These are phyloP conservation scores for Threskiornis aethiopicus DNA, from an alignment of 2,797 vertebrate species.

Conservation along the genomic window DNA sequence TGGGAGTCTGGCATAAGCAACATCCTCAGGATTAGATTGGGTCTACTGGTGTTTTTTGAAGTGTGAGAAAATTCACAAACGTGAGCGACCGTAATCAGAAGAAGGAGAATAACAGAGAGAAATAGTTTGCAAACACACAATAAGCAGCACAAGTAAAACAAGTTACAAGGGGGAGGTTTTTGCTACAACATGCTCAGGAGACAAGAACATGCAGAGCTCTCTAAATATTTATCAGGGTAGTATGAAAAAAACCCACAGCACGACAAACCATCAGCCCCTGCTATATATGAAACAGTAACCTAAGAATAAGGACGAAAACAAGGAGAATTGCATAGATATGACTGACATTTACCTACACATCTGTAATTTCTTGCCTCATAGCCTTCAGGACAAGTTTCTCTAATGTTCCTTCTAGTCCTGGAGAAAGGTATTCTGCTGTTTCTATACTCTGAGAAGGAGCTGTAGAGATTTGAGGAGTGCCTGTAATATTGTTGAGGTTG, in stretches of 20 bases:
- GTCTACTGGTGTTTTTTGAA: not conserved
- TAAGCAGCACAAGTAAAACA: not conserved
- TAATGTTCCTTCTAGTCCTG: conserved; percentile 82
- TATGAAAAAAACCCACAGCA: not conserved
- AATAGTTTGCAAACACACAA: not conserved
- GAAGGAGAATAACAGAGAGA: not conserved
- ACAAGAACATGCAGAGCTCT: not conserved
- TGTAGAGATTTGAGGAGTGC: conserved; percentile 90
- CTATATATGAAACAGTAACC: not conserved
- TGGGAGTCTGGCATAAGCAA: not conserved
- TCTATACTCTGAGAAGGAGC: conserved; percentile 84
- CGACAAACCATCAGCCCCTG: not conserved
- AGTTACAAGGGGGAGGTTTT: not conserved
- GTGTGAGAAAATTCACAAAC: not conserved
- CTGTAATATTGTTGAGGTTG: conserved; percentile 87
- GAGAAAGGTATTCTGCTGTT: conserved; percentile 81
- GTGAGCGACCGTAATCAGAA: not conserved
- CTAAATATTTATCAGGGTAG: not conserved
- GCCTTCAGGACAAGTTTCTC: conserved; percentile 85
- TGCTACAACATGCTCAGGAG: not conserved
- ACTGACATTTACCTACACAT: conserved; percentile 94
- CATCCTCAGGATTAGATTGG: not conserved
- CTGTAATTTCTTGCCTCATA: conserved; percentile 82
- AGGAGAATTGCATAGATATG: conserved; percentile 51
- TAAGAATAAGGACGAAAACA: conserved; percentile 20